These are phyloP conservation scores for Lithosia quadra DNA, from an alignment of 2,888 invertebrate genomes.

Conservation along the genomic window DNA sequence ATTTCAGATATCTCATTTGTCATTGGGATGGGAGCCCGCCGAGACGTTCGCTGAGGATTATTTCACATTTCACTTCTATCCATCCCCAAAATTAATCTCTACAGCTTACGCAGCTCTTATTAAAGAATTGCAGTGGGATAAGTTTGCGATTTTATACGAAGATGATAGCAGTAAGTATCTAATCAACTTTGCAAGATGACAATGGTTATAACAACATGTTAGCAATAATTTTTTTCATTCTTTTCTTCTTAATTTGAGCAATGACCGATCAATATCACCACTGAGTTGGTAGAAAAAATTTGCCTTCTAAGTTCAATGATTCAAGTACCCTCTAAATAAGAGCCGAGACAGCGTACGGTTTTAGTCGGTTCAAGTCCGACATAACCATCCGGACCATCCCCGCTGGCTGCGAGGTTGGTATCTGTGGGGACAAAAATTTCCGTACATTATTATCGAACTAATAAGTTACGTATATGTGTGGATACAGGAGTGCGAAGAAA, in stretches of 20 bases:
- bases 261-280: background rate
- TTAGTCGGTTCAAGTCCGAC: too few relatives aligned
- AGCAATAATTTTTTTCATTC: too few relatives aligned
- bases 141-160: constrained; percentile 93
- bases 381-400: too few relatives aligned
- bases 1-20: constrained; percentile 91
- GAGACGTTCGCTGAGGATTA: constrained; percentile 85
- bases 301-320: too few relatives aligned
- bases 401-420: too few relatives aligned
- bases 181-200: background rate
- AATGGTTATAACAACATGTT: background rate
- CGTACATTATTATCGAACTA: too few relatives aligned
- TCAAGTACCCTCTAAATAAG: too few relatives aligned
- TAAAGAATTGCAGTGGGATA: constrained; percentile 90
- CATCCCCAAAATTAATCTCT: constrained; percentile 89
- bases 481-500: too few relatives aligned
- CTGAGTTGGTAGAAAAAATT: background rate
- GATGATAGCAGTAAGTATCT: constrained; percentile 88
- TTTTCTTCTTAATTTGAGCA: background rate
- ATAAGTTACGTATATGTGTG: too few relatives aligned
- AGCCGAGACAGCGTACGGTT: too few relatives aligned
- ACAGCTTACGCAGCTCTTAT: constrained; percentile 90
- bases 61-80: constrained; percentile 85
- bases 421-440: too few relatives aligned
- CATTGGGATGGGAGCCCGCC: constrained; percentile 89